Conservation (phyloP, 1,140 invertebrate species). For the Euura saliciscinereae region DNA sequence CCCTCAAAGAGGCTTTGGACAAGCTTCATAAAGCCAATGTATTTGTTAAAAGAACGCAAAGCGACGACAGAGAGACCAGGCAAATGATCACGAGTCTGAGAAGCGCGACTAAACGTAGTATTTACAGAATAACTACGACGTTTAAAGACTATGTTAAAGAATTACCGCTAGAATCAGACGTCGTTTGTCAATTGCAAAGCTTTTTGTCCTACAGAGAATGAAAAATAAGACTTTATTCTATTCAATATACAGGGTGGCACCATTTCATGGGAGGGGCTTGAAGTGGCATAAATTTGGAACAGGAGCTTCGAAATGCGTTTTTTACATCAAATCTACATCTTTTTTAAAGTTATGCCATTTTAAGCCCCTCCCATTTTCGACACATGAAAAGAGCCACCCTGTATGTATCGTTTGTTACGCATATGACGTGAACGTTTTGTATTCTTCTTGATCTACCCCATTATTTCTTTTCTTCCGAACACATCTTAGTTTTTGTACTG, state of each 20-base stretch:
- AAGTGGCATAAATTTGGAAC: too few species aligned
- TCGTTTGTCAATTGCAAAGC: slow-evolving; percentile 42
- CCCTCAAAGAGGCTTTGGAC: slow-evolving; percentile 72
- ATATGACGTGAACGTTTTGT: background rate
- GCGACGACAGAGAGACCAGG: slow-evolving; percentile 65
- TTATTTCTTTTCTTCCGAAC: background rate
- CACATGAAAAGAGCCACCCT: background rate
- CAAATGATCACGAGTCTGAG: slow-evolving; percentile 67
- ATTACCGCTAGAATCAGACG: slow-evolving; percentile 61
- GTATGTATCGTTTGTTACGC: background rate
- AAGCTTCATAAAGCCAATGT: slow-evolving; percentile 71
- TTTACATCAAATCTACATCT: too few species aligned
- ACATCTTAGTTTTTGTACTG: background rate
- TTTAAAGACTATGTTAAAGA: slow-evolving; percentile 74
- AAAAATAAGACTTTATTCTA: background rate
- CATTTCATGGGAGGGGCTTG: too few species aligned
- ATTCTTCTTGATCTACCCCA: background rate
- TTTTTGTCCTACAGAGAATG: slow-evolving; percentile 53
- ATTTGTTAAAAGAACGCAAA: slow-evolving; percentile 64
- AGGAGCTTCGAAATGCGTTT: too few species aligned
- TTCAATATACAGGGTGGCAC: too few species aligned
- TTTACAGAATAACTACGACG: slow-evolving; percentile 74
- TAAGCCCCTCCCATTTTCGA: too few species aligned
- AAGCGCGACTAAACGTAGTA: slow-evolving; percentile 70
- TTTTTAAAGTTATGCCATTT: too few species aligned